Evolutionary conservation across 2,888 invertebrate genomes (phyloP), one percentile per base, ranked within the genome.

Genomic region (Melinaea marsaeus): DNA sequence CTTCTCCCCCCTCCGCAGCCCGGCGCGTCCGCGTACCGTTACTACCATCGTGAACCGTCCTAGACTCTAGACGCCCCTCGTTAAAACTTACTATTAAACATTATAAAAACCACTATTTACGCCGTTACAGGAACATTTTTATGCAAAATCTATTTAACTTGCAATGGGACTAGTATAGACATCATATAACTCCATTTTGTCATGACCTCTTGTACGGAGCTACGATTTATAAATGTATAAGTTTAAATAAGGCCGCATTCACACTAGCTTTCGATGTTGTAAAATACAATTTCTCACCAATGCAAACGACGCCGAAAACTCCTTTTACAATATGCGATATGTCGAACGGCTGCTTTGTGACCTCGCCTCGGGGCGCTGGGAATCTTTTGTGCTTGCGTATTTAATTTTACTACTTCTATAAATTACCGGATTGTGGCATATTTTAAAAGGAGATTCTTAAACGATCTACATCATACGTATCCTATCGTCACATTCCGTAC

Each of bases 111-210:
- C 82, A 83, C 81, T 81, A 83, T 84, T 84, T 85, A 88, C 84
- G 86, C 86, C 86, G 85, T 86, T 84, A 86, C 86, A 90, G 90
- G 90, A 90, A 90, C 90, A 89, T 75, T 75, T 79, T 81, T 80
- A 85, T 88, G 86, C 86, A 86, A 85, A 84, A 84, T 81, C 82
- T 85, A 85, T 88, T 83, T 81, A 82, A 85, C 85, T 88, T 89
- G 89, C 88, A 88, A 88, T 86, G 86, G 84, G 90, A 90, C 90
- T 90, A 90, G 89, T 88, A 86, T 82, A 81, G 77, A 82, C 80
- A 81, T 79, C 80, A 79, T 79, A 79, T 71, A 74, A 76, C 73
- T 75, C 76, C 74, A 70, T 69, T 69, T 78, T 79, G 80, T 81
- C 80, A 79, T 81, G 80, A 73, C 78, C 75, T 72, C 77, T 72